phyloP scores from a whole-genome alignment of 2,113 vertebrate species.

The Collichthys lucidus region DNA sequence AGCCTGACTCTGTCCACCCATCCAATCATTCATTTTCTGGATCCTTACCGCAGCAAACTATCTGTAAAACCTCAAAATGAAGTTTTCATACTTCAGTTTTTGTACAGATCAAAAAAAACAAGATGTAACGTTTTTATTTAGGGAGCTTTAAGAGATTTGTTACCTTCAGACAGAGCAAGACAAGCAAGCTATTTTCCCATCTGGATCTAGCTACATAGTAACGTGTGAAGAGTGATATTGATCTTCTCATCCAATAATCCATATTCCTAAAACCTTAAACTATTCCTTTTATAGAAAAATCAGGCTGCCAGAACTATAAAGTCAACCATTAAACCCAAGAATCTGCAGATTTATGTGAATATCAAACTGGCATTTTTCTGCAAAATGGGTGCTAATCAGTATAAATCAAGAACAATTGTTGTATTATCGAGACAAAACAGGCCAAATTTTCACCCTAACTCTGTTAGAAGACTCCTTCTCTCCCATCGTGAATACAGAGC shows the following conservation, averaged over 20 bases:
- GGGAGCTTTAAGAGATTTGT: neutral
- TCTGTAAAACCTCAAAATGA: neutral
- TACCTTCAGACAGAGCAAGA: neutral
- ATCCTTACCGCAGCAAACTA: neutral
- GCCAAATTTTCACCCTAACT: conserved; percentile 19
- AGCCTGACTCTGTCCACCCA: neutral
- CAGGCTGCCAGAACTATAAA: conserved; percentile 1
- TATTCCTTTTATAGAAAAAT: conserved; percentile 1
- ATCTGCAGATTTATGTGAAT: conserved; percentile 1
- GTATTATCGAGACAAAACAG: conserved; percentile 1
- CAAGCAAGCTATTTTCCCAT: neutral
- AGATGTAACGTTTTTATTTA: neutral
- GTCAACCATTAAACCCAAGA: conserved; percentile 7
- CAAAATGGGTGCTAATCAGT: conserved; percentile 8
- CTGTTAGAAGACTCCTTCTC: conserved; percentile 16
- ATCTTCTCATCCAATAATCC: conserved; percentile 10
- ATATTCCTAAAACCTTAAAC: neutral
- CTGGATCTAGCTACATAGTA: neutral
- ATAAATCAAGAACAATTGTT: conserved; percentile 2
- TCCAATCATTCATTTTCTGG: too few species aligned
- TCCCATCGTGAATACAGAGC: conserved; percentile 12
- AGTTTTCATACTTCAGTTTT: neutral
- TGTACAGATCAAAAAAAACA: neutral
- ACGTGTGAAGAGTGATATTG: neutral
- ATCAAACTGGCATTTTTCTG: conserved; percentile 10